Percentiles rank a stretch among this genome's conserved stretches.
Evolutionary conservation across 2,888 invertebrate species (phyloP).

Genomic region (Ligdia adustata): DNA sequence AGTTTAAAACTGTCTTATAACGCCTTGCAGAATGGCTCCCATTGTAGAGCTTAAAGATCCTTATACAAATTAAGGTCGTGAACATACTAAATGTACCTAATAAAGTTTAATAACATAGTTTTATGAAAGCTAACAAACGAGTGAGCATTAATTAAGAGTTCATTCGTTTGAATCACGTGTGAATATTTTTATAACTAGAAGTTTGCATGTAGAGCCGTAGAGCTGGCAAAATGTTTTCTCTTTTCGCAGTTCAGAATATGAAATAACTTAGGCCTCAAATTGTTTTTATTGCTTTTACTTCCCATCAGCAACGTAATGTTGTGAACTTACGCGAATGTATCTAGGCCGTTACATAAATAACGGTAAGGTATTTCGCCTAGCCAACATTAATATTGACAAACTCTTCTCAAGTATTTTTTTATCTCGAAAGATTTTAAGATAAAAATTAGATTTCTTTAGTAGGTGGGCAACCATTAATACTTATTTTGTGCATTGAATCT

Average conservation of each 20-base stretch:
- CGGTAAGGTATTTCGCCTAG: constrained; percentile 15
- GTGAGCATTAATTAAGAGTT: neutral
- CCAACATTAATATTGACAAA: constrained; percentile 11
- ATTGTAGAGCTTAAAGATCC: too few species aligned
- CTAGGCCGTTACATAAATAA: constrained; percentile 8
- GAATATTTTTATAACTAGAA: constrained; percentile 2
- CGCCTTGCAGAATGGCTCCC: too few species aligned
- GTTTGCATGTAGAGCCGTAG: neutral
- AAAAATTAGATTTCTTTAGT: too few species aligned
- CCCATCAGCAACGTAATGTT: constrained; percentile 10
- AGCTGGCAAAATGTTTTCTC: constrained; percentile 3
- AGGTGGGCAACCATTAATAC: too few species aligned
- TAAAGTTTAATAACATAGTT: too few species aligned
- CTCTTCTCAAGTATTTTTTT: neutral
- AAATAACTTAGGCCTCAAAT: constrained; percentile 15
- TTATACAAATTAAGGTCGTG: too few species aligned
- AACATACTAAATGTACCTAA: too few species aligned
- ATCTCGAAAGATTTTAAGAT: too few species aligned
- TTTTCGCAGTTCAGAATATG: constrained; percentile 10
- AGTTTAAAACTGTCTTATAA: too few species aligned
- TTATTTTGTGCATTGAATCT: too few species aligned
- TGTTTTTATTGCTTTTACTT: constrained; percentile 12
- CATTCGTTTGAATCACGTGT: neutral
- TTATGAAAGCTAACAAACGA: too few species aligned
- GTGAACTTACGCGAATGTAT: constrained; percentile 11